These are phyloP conservation scores for Cheiracanthium punctorium DNA, from an alignment of 2,888 invertebrate genomes.

Conservation along the genomic window DNA sequence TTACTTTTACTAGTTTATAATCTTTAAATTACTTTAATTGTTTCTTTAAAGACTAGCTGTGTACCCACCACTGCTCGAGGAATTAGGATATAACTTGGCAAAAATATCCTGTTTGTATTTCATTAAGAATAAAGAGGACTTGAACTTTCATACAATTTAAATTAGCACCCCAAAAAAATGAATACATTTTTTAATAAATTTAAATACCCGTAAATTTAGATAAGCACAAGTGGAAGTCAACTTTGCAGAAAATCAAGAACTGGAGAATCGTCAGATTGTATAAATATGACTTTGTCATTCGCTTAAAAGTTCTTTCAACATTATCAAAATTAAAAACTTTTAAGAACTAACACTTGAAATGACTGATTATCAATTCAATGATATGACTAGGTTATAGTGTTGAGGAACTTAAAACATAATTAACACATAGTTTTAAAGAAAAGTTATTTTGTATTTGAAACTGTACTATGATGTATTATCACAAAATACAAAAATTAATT, in stretches of 20 bases:
- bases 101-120: no score
- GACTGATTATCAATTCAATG: constrained; percentile 5
- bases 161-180: not conserved
- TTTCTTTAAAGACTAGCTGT: no score
- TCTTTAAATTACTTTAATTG: no score
- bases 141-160: not conserved
- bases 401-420: no score
- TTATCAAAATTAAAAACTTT: not conserved
- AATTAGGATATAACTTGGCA: no score
- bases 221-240: not conserved
- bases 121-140: no score
- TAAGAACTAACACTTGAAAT: not conserved
- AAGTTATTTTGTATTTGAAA: no score
- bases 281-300: not conserved
- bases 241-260: not conserved
- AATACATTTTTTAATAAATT: not conserved
- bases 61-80: no score
- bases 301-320: not conserved
- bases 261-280: not conserved
- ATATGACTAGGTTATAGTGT: constrained; percentile 9
- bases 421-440: no score
- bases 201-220: constrained; percentile 10
- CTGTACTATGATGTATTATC: no score
- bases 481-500: no score
- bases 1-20: no score